Percentiles rank a stretch among this genome's conserved stretches.
These are phyloP conservation scores for Scaptodrosophila lebanonensis DNA, from an alignment of 1,140 invertebrate species.

Conservation along the genomic window DNA sequence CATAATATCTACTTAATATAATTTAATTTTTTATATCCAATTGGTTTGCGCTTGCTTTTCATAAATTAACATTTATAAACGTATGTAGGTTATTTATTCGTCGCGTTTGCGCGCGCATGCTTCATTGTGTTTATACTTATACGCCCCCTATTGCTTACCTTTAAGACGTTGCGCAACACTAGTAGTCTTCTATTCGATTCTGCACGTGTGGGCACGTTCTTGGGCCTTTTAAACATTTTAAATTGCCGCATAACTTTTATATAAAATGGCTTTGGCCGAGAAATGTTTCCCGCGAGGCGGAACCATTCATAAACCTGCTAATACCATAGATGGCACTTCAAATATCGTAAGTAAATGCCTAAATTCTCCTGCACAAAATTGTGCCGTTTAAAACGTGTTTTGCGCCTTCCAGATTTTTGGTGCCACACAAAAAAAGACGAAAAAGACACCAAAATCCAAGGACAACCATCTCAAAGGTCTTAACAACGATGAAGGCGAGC, in stretches of 20 bases:
- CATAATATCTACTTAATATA: no score
- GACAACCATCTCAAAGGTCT: constrained; percentile 21
- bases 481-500: constrained; percentile 26
- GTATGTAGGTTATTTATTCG: no score
- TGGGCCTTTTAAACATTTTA: constrained; percentile 28
- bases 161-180: constrained; percentile 22
- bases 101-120: no score
- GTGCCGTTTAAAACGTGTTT: background rate
- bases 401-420: constrained; percentile 55
- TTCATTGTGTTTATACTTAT: no score
- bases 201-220: constrained; percentile 39
- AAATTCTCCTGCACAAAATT: background rate
- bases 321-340: constrained; percentile 20
- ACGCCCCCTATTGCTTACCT: no score
- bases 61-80: no score
- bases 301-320: constrained; percentile 26
- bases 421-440: constrained; percentile 63
- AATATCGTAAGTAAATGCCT: constrained; percentile 51
- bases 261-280: constrained; percentile 42
- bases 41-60: no score
- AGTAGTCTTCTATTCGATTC: background rate
- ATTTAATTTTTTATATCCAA: no score
- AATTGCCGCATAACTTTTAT: constrained; percentile 1
- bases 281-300: constrained; percentile 76
- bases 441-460: constrained; percentile 48